Evolutionary conservation across 2,888 invertebrate species (phyloP).

Genomic region (Folsomia manolachei): DNA sequence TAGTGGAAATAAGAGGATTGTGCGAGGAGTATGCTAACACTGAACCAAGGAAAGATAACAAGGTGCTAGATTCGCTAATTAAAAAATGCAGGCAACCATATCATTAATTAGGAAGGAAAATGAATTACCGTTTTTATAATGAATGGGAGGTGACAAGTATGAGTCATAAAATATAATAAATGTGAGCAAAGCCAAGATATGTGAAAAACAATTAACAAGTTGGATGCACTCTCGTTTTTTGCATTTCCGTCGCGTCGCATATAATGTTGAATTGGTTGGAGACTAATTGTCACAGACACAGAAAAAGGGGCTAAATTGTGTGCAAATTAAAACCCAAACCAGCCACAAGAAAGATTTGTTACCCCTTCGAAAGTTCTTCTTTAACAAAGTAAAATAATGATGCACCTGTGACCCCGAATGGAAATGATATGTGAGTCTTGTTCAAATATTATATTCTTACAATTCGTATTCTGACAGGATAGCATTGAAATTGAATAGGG

Average conservation of each 20-base stretch:
- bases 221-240: too few species aligned
- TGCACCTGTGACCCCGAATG: slow-evolving; percentile 3
- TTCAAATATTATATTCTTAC: too few species aligned
- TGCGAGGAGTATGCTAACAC: background rate
- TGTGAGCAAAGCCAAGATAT: too few species aligned
- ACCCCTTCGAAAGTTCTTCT: too few species aligned
- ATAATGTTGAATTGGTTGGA: too few species aligned
- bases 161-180: background rate
- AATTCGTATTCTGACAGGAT: background rate
- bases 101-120: slow-evolving; percentile 6
- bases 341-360: too few species aligned
- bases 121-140: background rate
- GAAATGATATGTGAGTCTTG: background rate
- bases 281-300: too few species aligned
- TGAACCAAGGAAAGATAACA: background rate
- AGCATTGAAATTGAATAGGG: background rate
- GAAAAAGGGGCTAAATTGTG: too few species aligned
- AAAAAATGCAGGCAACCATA: background rate
- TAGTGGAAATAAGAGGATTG: background rate
- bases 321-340: too few species aligned
- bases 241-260: too few species aligned
- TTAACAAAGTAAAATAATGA: too few species aligned
- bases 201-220: too few species aligned
- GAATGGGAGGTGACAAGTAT: background rate
- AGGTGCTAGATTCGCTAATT: background rate